Conservation (phyloP, 2,113 vertebrate species). For the Heptranchias perlo region DNA sequence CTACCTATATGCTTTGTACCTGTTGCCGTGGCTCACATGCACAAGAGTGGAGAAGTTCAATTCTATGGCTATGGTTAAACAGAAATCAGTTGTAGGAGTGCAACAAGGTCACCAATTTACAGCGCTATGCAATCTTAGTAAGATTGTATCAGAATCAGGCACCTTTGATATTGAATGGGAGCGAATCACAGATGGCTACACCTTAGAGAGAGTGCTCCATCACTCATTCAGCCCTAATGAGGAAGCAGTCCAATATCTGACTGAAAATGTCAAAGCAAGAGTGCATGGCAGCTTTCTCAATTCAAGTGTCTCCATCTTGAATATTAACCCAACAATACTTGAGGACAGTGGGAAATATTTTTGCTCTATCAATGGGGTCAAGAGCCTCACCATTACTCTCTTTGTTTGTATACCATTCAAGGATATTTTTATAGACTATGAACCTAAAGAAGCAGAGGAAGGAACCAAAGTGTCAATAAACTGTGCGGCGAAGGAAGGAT, state of each 20-base stretch:
- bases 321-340: background rate
- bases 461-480: conserved; percentile 9
- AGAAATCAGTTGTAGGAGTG: conserved; percentile 7
- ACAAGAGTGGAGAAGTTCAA: background rate
- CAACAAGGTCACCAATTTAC: background rate
- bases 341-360: conserved; percentile 31
- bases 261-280: conserved; percentile 13
- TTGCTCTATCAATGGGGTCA: conserved; percentile 18
- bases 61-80: too few relatives aligned
- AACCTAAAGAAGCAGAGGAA: background rate
- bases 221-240: conserved; percentile 1
- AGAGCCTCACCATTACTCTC: background rate
- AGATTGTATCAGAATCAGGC: background rate
- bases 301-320: conserved; percentile 16
- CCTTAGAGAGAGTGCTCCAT: conserved; percentile 1
- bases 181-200: background rate
- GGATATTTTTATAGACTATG: conserved; percentile 13
- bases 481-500: background rate
- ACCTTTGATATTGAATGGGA: conserved; percentile 25
- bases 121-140: background rate
- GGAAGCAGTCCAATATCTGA: conserved; percentile 21
- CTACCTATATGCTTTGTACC: background rate
- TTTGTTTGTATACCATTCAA: conserved; percentile 25
- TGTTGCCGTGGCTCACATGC: background rate
- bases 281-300: background rate